phyloP scores from a whole-genome alignment of 2,797 vertebrate genomes.

The Zenarchopterus dispar region DNA sequence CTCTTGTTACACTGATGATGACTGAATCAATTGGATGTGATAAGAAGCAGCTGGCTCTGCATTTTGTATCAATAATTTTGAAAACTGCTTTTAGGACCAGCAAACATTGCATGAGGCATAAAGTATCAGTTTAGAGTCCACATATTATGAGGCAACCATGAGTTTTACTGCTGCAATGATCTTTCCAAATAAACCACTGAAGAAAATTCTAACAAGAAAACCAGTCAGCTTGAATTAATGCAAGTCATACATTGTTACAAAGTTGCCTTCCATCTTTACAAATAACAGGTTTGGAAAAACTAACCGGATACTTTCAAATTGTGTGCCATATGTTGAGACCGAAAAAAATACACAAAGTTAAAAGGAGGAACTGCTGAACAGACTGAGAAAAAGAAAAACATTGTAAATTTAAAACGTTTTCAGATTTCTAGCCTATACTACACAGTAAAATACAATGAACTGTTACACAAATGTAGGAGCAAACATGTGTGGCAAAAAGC shows the following conservation, averaged over 20 bases:
- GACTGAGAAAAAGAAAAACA: not conserved
- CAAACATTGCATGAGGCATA: too few relatives aligned
- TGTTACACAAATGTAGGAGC: not conserved
- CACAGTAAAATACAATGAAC: rapidly evolving
- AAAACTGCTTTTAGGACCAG: too few relatives aligned
- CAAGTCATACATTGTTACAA: not conserved
- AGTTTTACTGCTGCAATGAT: not conserved
- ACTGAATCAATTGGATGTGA: too few relatives aligned
- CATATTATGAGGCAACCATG: not conserved
- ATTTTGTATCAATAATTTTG: too few relatives aligned
- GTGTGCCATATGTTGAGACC: not conserved
- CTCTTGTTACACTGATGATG: too few relatives aligned
- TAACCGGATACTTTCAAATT: not conserved
- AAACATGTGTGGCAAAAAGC: not conserved
- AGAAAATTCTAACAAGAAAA: not conserved
- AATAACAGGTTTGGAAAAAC: not conserved
- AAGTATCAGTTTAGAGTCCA: not conserved
- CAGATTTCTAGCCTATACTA: not conserved
- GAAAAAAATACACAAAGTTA: not conserved
- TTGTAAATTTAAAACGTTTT: not conserved
- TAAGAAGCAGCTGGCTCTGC: too few relatives aligned
- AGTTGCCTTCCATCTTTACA: not conserved
- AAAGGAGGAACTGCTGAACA: not conserved
- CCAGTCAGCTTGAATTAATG: not conserved
- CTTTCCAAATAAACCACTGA: not conserved